Evolutionary conservation across 1,140 invertebrate genomes (phyloP).

Genomic region (Phocides pigmalion): DNA sequence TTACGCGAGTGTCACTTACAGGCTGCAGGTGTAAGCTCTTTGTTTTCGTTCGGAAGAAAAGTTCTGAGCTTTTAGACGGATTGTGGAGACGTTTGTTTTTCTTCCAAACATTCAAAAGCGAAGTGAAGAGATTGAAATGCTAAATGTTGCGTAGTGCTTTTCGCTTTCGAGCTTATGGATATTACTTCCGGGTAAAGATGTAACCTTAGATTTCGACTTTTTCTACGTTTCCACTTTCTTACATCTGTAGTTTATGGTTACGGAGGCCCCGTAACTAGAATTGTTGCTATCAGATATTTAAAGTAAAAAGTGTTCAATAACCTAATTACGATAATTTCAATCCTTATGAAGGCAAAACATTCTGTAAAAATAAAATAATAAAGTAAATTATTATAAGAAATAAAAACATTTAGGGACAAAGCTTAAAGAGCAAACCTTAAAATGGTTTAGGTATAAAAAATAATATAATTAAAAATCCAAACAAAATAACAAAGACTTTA

Average conservation of each 20-base stretch:
- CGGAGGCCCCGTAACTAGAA: no score
- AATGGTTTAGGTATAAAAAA: not conserved
- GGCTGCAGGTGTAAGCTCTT: conserved; percentile 7
- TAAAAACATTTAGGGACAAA: no score
- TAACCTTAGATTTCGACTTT: not conserved
- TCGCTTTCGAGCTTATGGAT: conserved; percentile 1
- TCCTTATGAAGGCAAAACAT: no score
- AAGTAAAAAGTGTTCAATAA: no score
- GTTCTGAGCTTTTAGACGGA: conserved; percentile 28
- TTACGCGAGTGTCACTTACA: conserved; percentile 26
- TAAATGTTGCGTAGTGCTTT: conserved; percentile 30
- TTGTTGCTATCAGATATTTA: no score
- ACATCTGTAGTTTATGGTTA: no score
- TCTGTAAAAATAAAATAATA: no score
- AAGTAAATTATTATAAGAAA: no score
- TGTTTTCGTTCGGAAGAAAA: conserved; percentile 29
- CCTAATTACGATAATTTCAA: no score
- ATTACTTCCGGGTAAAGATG: not conserved
- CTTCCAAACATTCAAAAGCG: conserved; percentile 29
- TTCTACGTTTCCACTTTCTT: no score
- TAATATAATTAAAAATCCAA: conserved; percentile 13
- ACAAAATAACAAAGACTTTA: conserved; percentile 13
- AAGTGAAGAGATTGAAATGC: conserved; percentile 31
- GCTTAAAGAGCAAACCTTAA: not conserved
- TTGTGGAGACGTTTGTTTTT: conserved; percentile 27